Base-by-base conservation (phyloP, 2,797 vertebrate genomes). In the Coranthus polyacanthus region DNA sequence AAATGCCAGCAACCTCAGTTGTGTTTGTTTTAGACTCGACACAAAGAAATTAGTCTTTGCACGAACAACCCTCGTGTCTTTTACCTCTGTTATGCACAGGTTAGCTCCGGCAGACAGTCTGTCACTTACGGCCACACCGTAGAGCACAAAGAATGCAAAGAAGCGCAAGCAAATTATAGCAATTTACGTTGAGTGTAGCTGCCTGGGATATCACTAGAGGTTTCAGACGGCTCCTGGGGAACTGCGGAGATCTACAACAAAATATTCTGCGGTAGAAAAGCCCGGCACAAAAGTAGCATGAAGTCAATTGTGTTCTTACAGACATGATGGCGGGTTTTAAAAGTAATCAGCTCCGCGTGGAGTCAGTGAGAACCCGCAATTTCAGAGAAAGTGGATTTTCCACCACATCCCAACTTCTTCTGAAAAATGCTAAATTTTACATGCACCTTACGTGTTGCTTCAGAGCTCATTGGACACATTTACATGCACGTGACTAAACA, bases 1-100 rank as follows among this genome's bases (percentile, higher is more conserved):
- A 54, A 55, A 70, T 51, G 49, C 47, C 29, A 38, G 38, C 29
- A 38, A 32, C 3, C 12, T 5, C 39, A 34, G 26, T 18, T 46
- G 16, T 22, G 53, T 36, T 42, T 21, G 34, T 34, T 69, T 47
- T 1, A 0, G 6, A 49, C 41, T 12, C 34, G 5, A 44, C 50
- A 43, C 16, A 42, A 21, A 47, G 1, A 18, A 46, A 41, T 37
- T 34, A 34, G 32, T 21, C 44, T 57, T 52, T 46, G 46, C 20
- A 45, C 29, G 7, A 44, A 60, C 34, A 57, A 37, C 53, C 36
- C 38, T 16, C 6, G 12, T 43, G 29, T 9, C 22, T 26, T 47
- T 26, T 12, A 38, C 21, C 1, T 11, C 37, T 16, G 34, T 41
- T 29, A 46, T 43, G 51, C 38, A 53, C 20, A 44, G 18, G 38